Conservation (phyloP, 2,888 invertebrate genomes). For the Cordilura impudica region DNA sequence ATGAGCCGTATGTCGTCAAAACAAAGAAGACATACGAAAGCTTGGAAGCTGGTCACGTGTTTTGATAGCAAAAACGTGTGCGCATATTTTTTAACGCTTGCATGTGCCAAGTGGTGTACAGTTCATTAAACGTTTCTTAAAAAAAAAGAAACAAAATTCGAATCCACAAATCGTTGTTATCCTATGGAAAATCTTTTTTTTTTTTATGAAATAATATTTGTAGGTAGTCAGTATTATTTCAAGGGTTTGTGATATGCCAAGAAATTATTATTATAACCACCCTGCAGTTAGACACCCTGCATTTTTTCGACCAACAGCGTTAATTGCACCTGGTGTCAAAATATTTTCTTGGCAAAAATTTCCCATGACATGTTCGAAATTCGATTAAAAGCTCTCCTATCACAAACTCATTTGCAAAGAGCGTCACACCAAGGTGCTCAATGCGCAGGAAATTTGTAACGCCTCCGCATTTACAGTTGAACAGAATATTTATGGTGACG, state of each 20-base stretch:
- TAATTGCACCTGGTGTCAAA: slow-evolving; percentile 71
- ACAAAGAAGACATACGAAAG: background rate
- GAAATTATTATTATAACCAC: slow-evolving; percentile 37
- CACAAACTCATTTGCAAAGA: background rate
- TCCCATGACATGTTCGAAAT: slow-evolving; percentile 61
- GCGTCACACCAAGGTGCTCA: background rate
- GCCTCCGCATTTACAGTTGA: background rate
- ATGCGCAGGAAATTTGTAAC: background rate
- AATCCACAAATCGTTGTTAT: slow-evolving; percentile 57
- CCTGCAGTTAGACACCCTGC: slow-evolving; percentile 43
- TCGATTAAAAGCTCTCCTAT: slow-evolving; percentile 10
- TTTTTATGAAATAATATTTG: background rate
- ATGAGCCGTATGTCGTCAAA: slow-evolving; percentile 50
- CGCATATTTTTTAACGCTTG: slow-evolving; percentile 51
- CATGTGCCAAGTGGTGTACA: slow-evolving; percentile 55
- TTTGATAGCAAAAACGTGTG: slow-evolving; percentile 27
- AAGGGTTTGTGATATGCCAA: slow-evolving; percentile 30
- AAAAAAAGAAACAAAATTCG: slow-evolving; percentile 44
- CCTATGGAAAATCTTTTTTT: slow-evolving; percentile 25
- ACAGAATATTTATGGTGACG: background rate
- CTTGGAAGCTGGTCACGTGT: slow-evolving; percentile 56
- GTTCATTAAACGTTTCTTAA: slow-evolving; percentile 42
- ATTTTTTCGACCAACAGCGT: slow-evolving; percentile 67
- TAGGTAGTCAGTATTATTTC: background rate
- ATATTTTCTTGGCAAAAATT: background rate